Evolutionary conservation across 64 coral and sea anemone genomes (phyloP).

Genomic region (Stylophora pistillata): DNA sequence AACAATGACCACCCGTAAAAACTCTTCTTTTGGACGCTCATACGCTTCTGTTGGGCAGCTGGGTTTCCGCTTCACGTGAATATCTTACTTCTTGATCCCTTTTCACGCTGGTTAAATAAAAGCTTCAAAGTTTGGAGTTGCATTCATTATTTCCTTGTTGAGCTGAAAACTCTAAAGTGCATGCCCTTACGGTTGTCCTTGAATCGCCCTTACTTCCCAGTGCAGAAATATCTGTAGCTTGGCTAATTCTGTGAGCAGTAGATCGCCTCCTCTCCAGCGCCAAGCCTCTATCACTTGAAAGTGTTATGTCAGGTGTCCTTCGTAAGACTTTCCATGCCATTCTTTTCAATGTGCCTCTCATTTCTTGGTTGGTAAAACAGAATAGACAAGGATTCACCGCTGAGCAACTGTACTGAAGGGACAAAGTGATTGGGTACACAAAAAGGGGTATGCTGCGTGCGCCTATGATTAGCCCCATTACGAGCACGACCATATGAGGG

Average conservation of each 20-base stretch:
- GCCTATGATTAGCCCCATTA: constrained; percentile 48
- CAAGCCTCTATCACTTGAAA: background rate
- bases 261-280: background rate
- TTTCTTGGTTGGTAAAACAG: constrained; percentile 70
- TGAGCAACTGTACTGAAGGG: constrained; percentile 77
- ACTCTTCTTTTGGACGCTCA: too few species aligned
- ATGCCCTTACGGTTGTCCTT: background rate
- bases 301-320: background rate
- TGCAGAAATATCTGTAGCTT: background rate
- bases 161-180: too few species aligned
- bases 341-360: constrained; percentile 52
- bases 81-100: too few species aligned
- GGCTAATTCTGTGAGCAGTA: background rate
- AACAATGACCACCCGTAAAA: too few species aligned
- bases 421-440: constrained; percentile 63
- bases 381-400: constrained; percentile 88
- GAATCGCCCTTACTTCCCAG: background rate
- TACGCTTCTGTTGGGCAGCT: too few species aligned
- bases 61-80: too few species aligned
- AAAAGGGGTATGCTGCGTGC: constrained; percentile 28
- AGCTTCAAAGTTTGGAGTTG: too few species aligned
- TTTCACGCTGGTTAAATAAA: too few species aligned
- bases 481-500: constrained; percentile 59
- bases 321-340: background rate
- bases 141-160: too few species aligned